phyloP scores from a whole-genome alignment of 2,888 invertebrate genomes.

The Agrotis ipsilon region DNA sequence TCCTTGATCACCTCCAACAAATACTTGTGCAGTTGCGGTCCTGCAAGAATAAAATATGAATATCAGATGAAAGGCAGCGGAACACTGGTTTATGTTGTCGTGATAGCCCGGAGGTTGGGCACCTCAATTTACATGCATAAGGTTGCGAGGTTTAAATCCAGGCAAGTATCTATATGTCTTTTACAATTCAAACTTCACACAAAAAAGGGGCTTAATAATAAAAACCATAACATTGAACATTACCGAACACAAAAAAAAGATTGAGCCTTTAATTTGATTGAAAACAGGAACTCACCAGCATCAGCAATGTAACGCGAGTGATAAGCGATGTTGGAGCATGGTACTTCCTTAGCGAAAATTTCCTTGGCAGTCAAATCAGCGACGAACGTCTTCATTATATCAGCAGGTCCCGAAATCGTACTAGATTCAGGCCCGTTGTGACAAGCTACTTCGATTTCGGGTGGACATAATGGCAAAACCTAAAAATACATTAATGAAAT shows the following conservation, averaged over 20 bases:
- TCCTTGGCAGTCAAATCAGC: slow-evolving; percentile 78
- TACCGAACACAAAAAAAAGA: background rate
- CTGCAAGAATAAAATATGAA: slow-evolving; percentile 47
- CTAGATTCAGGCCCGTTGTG: slow-evolving; percentile 95
- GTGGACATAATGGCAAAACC: slow-evolving; percentile 83
- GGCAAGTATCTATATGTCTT: too few species aligned
- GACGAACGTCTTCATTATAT: slow-evolving; percentile 91
- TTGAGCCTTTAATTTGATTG: too few species aligned
- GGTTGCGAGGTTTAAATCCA: too few species aligned
- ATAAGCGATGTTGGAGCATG: slow-evolving; percentile 96
- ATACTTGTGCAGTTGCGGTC: slow-evolving; percentile 86
- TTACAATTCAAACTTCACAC: too few species aligned
- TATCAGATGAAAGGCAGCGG: too few species aligned
- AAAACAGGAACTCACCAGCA: slow-evolving; percentile 80
- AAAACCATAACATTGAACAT: background rate
- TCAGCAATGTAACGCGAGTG: slow-evolving; percentile 95
- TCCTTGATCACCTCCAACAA: slow-evolving; percentile 91
- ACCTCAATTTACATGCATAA: too few species aligned
- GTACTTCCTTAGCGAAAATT: slow-evolving; percentile 82
- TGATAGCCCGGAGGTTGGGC: too few species aligned
- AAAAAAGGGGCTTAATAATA: background rate
- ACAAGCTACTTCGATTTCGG: slow-evolving; percentile 94
- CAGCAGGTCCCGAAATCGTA: slow-evolving; percentile 94
- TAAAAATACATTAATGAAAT: slow-evolving; percentile 38
- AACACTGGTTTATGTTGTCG: too few species aligned